Conservation (phyloP, 2,113 vertebrate species). For the Hiodon tergisus region DNA sequence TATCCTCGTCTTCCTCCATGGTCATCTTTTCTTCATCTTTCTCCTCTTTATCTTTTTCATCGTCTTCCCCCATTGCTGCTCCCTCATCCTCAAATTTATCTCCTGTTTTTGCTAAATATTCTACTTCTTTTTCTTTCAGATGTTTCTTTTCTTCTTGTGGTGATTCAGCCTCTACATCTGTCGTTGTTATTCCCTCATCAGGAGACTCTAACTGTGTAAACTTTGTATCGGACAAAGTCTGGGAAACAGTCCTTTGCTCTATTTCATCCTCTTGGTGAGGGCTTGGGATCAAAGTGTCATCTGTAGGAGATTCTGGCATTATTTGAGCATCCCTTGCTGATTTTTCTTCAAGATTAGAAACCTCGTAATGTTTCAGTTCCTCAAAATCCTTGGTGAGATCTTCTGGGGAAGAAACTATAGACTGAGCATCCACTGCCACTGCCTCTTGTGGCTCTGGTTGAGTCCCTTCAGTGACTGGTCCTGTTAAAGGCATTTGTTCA, state of each 20-base stretch:
- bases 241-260: constrained; percentile 25
- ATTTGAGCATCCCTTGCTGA: constrained; percentile 31
- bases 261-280: constrained; percentile 22
- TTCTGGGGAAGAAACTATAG: constrained; percentile 84
- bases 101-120: constrained; percentile 33
- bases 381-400: constrained; percentile 96
- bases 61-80: constrained; percentile 39
- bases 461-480: constrained; percentile 43
- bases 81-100: constrained; percentile 49
- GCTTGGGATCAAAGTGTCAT: constrained; percentile 26
- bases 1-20: constrained; percentile 17
- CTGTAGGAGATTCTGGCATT: constrained; percentile 22
- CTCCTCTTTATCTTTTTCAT: constrained; percentile 43
- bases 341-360: constrained; percentile 42
- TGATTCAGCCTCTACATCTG: constrained; percentile 48
- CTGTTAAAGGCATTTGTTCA: constrained; percentile 63
- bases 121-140: constrained; percentile 34
- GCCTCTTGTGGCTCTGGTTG: constrained; percentile 29
- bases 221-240: constrained; percentile 41
- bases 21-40: constrained; percentile 34
- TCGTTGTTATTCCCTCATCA: constrained; percentile 52
- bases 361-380: constrained; percentile 77
- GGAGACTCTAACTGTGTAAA: constrained; percentile 41
- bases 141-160: constrained; percentile 50
- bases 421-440: constrained; percentile 66